Base-by-base conservation (phyloP, 2,797 vertebrate species). In the Remorina albescens region DNA sequence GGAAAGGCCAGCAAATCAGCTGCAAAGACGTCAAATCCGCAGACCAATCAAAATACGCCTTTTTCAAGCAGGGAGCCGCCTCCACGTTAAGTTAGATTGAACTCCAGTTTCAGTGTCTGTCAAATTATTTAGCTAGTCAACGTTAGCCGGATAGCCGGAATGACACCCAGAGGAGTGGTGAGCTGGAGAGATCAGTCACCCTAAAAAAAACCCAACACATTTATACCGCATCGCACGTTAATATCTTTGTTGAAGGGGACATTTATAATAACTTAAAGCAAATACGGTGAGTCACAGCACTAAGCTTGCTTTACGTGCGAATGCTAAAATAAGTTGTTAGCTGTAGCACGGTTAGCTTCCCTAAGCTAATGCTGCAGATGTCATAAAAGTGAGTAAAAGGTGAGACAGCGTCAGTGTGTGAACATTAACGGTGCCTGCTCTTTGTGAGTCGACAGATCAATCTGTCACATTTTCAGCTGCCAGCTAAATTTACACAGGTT, bases 81-180 rank as follows among this genome's bases (percentile, higher is more conserved):
- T 79, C 80, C 58, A 73, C 26, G 6, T 39, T n/a, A 74, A 0
- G 88, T 86, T 91, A 83, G 88, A 74, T 90, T 90, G 92, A 87
- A 37, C 82, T 84, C 74, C 47, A 30, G 62, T 68, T 71, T 80
- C 80, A 36, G 36, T 80, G 76, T 66, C 80, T 93, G 87, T 91
- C 90, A 92, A 84, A 86, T 84, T 75, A 74, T 86, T 83, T 75
- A 85, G 86, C 77, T 84, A 85, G 74, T 84, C 32, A 47, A 32
- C 41, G 61, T 75, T 85, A 84, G 86, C 84, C 1, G 19, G 53
- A 60, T 86, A 88, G 71, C 76, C 32, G 61, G 49, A 18, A 81
- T 86, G 82, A 57, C 77, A 81, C 13, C 60, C 49, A 60, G 42
- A 69, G 66, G 18, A 81, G 78, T 71, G 77, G 28, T 42, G 37